Percentiles rank a stretch among this genome's conserved stretches.
Conservation (phyloP, 2,888 invertebrate genomes). For the Colostygia pectinataria region DNA sequence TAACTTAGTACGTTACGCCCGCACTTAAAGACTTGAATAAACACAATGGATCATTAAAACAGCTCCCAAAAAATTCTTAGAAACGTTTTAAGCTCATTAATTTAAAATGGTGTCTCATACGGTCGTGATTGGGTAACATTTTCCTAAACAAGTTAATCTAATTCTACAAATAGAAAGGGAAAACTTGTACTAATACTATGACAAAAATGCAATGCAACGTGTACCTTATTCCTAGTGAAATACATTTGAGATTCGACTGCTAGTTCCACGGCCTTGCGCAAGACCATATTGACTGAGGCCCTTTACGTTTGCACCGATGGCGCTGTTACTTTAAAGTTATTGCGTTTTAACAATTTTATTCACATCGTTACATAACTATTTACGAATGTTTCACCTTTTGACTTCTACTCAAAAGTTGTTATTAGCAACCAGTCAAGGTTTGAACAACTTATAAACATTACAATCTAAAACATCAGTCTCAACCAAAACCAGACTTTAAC, state of each 20-base stretch:
- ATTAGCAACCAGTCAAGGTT: background rate
- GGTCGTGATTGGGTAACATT: constrained; percentile 8
- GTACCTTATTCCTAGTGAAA: constrained; percentile 16
- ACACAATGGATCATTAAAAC: background rate
- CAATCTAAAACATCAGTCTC: constrained; percentile 18
- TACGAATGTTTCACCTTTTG: constrained; percentile 1
- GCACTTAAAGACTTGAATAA: background rate
- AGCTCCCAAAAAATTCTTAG: background rate
- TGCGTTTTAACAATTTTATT: constrained; percentile 8
- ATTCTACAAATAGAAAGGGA: constrained; percentile 31
- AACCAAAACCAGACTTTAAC: constrained; percentile 4
- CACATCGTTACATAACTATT: background rate
- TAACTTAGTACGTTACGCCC: constrained; percentile 11
- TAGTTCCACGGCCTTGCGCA: constrained; percentile 14
- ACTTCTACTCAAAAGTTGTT: constrained; percentile 3
- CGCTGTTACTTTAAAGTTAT: background rate
- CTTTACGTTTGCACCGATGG: background rate
- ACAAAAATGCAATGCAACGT: constrained; percentile 28
- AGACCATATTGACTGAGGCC: constrained; percentile 13
- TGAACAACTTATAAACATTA: constrained; percentile 1
- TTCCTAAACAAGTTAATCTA: constrained; percentile 27
- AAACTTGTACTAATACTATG: constrained; percentile 26
- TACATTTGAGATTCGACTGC: constrained; percentile 30
- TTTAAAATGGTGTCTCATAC: background rate
- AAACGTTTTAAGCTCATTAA: background rate